Percentiles rank a stretch among this genome's conserved stretches.
Conservation (phyloP, 1,140 invertebrate species). For the Drosophila bipectinata region DNA sequence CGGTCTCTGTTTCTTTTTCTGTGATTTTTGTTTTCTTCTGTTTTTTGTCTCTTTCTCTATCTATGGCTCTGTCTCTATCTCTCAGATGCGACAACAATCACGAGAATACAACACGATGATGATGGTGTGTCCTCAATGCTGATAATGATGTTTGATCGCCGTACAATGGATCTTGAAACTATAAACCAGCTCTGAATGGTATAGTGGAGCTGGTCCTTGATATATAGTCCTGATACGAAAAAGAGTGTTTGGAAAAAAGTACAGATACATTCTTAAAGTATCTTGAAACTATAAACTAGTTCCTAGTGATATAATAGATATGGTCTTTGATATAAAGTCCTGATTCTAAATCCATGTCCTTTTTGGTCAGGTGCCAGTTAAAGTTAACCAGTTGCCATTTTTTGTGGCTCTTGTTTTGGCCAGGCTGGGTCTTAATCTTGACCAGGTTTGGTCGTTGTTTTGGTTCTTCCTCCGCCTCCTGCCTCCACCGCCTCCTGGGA, state of each 20-base stretch:
- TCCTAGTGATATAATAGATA: too few species aligned
- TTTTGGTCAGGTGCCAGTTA: slow-evolving; percentile 35
- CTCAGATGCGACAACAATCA: slow-evolving; percentile 67
- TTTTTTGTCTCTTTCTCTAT: slow-evolving; percentile 3
- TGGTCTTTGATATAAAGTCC: too few species aligned
- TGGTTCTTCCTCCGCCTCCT: background rate
- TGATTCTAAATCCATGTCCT: slow-evolving; percentile 4
- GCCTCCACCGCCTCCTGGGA: background rate
- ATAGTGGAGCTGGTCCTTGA: too few species aligned
- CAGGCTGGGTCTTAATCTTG: slow-evolving; percentile 30
- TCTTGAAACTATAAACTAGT: too few species aligned
- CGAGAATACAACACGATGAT: slow-evolving; percentile 73
- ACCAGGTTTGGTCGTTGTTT: slow-evolving; percentile 30
- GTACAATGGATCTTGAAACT: slow-evolving; percentile 37
- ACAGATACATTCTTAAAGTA: too few species aligned
- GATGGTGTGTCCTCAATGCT: slow-evolving; percentile 53
- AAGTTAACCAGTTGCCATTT: slow-evolving; percentile 22
- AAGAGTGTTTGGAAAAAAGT: too few species aligned
- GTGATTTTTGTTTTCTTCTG: slow-evolving; percentile 2
- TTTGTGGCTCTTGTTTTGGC: background rate
- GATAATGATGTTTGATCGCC: slow-evolving; percentile 62
- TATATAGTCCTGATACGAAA: too few species aligned
- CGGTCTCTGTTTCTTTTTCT: slow-evolving; percentile 31
- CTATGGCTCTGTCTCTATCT: background rate
- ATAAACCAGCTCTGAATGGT: background rate